These are phyloP conservation scores for Abrostola triplasia DNA, from an alignment of 2,888 invertebrate genomes.

Conservation along the genomic window DNA sequence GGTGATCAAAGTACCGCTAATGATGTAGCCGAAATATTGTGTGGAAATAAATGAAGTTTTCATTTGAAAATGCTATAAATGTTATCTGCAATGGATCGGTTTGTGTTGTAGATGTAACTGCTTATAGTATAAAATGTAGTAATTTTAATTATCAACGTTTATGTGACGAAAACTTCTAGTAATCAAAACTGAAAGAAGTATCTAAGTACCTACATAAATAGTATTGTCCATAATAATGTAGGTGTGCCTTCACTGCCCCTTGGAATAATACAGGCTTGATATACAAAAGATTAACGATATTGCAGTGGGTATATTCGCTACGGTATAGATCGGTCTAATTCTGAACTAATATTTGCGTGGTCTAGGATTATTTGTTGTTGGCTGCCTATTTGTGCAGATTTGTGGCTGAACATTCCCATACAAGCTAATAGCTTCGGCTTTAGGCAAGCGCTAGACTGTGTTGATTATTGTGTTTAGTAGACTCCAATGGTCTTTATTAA, in stretches of 20 bases:
- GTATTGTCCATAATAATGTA: no score
- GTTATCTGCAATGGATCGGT: no score
- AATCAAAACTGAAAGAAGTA: no score
- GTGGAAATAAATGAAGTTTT: background rate
- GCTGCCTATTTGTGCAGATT: constrained; percentile 1
- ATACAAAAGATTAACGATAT: no score
- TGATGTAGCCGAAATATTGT: constrained; percentile 12
- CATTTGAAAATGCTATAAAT: background rate
- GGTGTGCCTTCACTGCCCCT: no score
- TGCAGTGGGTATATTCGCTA: no score
- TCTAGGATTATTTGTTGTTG: background rate
- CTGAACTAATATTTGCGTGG: constrained; percentile 1
- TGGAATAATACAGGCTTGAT: no score
- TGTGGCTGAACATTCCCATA: background rate
- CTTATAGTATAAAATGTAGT: no score
- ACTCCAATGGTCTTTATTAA: background rate
- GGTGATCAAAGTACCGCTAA: constrained; percentile 41
- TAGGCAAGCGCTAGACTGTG: background rate
- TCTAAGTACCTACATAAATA: no score
- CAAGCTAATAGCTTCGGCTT: background rate
- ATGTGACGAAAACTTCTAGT: no score
- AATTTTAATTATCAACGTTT: no score
- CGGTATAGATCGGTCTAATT: background rate
- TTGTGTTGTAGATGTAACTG: no score
- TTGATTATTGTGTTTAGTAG: background rate